Percentiles rank a stretch among this genome's conserved stretches.
phyloP scores from a whole-genome alignment of 2,888 invertebrate species.

The Amaurobius ferox region DNA sequence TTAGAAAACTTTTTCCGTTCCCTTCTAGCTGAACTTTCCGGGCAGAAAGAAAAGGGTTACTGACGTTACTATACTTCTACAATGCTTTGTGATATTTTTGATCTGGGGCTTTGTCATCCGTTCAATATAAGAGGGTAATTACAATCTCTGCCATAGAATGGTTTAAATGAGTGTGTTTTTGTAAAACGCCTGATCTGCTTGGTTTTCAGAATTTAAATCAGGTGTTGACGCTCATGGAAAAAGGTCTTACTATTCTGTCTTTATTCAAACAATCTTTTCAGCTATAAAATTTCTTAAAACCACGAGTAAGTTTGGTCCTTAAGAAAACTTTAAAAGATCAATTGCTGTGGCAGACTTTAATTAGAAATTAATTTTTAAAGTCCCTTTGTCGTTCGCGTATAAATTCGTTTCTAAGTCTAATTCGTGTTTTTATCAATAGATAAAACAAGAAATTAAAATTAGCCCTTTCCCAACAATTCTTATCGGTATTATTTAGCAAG shows the following conservation, averaged over 20 bases:
- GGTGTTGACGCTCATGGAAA: neutral
- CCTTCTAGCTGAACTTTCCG: neutral
- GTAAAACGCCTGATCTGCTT: neutral
- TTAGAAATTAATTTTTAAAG: neutral
- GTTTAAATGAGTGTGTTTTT: neutral
- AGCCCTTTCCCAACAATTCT: no score
- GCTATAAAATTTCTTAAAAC: neutral
- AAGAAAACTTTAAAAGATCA: neutral
- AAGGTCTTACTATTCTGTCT: neutral
- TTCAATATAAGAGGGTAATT: neutral
- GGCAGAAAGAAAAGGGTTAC: conserved; percentile 4
- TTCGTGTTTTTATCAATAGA: no score
- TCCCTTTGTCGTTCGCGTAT: no score
- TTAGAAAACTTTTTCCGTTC: conserved; percentile 25
- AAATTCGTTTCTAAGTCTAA: no score
- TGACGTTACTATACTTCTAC: conserved; percentile 6
- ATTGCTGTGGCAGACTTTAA: neutral
- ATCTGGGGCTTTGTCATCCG: neutral
- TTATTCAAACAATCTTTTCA: neutral
- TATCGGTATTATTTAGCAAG: no score
- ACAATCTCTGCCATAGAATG: neutral
- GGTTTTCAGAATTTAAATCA: conserved; percentile 5
- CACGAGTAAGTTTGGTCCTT: neutral
- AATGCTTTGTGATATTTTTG: conserved; percentile 20
- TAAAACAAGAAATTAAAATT: no score